Conservation (phyloP, 1,140 invertebrate species). For the Nylanderia fulva region DNA sequence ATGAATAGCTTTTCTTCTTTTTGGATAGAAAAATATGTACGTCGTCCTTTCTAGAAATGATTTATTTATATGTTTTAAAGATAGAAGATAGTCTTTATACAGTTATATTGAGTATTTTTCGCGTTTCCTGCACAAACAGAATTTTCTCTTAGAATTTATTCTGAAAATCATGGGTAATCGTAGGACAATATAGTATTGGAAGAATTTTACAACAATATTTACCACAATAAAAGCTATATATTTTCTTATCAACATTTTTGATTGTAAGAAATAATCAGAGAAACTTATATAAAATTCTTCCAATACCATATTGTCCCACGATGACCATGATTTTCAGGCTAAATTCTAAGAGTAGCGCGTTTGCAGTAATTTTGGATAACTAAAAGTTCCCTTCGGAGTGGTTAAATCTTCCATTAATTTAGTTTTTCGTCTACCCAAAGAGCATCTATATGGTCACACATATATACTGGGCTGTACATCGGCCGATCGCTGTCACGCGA, state of each 20-base stretch:
- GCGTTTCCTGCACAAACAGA: neutral
- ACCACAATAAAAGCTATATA: no score
- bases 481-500: constrained; percentile 51
- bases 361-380: neutral
- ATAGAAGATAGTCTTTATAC: neutral
- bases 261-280: no score
- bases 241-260: no score
- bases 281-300: no score
- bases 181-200: no score
- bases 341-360: no score
- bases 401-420: neutral
- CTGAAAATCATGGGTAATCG: no score
- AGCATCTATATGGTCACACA: neutral
- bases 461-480: constrained; percentile 1
- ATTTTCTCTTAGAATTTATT: no score
- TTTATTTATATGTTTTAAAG: neutral
- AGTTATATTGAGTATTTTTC: neutral
- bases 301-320: no score
- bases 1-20: neutral
- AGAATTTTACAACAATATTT: no score
- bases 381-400: neutral
- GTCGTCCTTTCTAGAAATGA: neutral
- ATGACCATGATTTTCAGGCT: no score
- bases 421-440: neutral
- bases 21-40: neutral